Evolutionary conservation across 2,113 vertebrate species (phyloP), one percentile per base, ranked within the genome.

Genomic region (Calidris pygmaea): DNA sequence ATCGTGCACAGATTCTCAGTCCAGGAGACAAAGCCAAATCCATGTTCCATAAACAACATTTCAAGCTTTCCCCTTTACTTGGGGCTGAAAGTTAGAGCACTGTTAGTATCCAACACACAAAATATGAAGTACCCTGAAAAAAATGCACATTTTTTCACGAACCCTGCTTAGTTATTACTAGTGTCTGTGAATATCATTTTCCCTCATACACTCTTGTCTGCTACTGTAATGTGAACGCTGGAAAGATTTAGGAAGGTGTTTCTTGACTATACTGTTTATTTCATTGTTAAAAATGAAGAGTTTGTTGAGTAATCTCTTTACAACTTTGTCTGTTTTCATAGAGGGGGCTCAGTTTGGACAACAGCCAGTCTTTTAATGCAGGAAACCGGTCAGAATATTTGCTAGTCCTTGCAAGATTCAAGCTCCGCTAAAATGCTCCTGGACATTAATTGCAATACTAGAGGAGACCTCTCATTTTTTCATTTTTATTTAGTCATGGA

Each of bases 351-450:
- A 56, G 10, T 71, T 73, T 93, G 90, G 94, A 91, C 14, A 45
- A 47, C 37, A 66, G 91, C 60, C 85, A 92, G 37, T 24, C 41
- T 22, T n/a, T 67, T 89, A 92, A 80, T 83, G 65, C 75, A 95
- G 93, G 91, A 96, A 94, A 93, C 63, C 29, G 45, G 23, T 67
- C 60, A 74, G 58, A 93, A 60, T 76, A 86, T 84, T 81, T 93
- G 52, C 55, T 89, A 53, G 19, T 78, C 48, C 19, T 27, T 90
- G 50, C n/a, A 88, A 74, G 39, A 87, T 85, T 93, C 22, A 56
- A 68, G 24, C 48, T 94, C 27, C 56, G 24, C 32, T 86, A 45
- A 86, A 88, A 82, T 22, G 22, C 73, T 96, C 37, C 17, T n/a
- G 34, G n/a, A 68, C 30, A 45, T 65, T 84, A 85, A 81, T 17